Conservation (phyloP, 2,113 vertebrate species). For the Nyctibius bracteatus region DNA sequence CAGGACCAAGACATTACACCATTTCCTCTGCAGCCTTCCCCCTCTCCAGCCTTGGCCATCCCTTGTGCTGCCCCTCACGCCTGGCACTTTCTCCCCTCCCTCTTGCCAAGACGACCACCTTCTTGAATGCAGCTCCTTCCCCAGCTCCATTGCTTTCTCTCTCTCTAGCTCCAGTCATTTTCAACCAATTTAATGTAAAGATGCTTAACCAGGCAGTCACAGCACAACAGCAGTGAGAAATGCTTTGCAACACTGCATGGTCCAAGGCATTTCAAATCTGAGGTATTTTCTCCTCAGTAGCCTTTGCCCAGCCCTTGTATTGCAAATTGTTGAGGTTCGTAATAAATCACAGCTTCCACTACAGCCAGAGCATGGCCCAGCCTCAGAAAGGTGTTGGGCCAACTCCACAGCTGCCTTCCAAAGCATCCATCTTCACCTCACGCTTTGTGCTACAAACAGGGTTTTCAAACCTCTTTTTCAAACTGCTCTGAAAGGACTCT, state of each 20-base stretch:
- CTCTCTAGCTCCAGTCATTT: background rate
- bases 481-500: background rate
- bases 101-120: background rate
- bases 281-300: background rate
- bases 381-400: background rate
- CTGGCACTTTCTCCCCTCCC: background rate
- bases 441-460: background rate
- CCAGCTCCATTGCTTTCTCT: background rate
- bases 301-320: background rate
- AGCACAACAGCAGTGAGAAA: background rate
- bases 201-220: background rate
- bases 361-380: background rate
- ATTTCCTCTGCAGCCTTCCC: background rate
- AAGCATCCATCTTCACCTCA: conserved; percentile 31
- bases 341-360: background rate
- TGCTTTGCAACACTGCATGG: background rate
- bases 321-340: background rate
- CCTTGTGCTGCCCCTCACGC: background rate
- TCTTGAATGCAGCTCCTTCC: background rate
- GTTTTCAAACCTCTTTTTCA: background rate
- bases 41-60: background rate
- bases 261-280: background rate
- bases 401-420: conserved; percentile 9
- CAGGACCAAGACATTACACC: background rate
- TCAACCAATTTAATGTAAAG: background rate